Conservation (phyloP, 2,797 vertebrate genomes). For the Tachyglossus aculeatus region DNA sequence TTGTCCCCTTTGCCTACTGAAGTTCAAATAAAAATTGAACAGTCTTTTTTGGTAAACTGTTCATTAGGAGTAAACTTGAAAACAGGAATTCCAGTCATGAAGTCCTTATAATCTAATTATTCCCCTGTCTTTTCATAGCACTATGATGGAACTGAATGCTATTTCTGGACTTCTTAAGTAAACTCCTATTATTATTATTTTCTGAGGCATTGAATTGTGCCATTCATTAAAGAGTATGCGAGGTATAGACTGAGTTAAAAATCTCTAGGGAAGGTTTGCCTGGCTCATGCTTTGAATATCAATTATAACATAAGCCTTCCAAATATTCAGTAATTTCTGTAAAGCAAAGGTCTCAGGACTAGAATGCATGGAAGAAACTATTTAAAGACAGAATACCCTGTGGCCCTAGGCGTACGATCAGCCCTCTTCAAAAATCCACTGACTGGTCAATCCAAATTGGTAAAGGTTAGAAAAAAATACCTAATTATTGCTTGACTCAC, state of each 20-base stretch:
- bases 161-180: constrained; percentile 39
- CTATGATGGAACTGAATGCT: constrained; percentile 22
- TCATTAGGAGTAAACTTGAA: constrained; percentile 33
- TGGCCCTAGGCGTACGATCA: too few species aligned
- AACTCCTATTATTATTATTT: constrained; percentile 35
- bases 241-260: constrained; percentile 64
- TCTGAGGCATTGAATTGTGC: constrained; percentile 55
- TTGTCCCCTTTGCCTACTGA: constrained; percentile 37
- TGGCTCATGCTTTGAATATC: constrained; percentile 54
- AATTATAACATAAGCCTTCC: constrained; percentile 60
- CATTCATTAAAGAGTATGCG: constrained; percentile 54
- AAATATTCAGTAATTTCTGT: constrained; percentile 65
- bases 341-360: constrained; percentile 52
- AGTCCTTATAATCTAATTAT: constrained; percentile 55
- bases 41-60: constrained; percentile 9
- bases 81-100: constrained; percentile 30
- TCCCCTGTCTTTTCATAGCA: constrained; percentile 47
- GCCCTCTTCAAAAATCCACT: too few species aligned
- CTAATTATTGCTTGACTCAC: too few species aligned
- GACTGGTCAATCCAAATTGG: too few species aligned
- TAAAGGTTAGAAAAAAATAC: too few species aligned
- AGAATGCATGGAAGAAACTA: constrained; percentile 44
- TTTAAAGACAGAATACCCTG: too few species aligned
- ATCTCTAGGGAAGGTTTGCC: constrained; percentile 47
- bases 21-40: constrained; percentile 45